Evolutionary conservation across 2,797 vertebrate species (phyloP), one percentile per base, ranked within the genome.

Genomic region (Chelon labrosus): DNA sequence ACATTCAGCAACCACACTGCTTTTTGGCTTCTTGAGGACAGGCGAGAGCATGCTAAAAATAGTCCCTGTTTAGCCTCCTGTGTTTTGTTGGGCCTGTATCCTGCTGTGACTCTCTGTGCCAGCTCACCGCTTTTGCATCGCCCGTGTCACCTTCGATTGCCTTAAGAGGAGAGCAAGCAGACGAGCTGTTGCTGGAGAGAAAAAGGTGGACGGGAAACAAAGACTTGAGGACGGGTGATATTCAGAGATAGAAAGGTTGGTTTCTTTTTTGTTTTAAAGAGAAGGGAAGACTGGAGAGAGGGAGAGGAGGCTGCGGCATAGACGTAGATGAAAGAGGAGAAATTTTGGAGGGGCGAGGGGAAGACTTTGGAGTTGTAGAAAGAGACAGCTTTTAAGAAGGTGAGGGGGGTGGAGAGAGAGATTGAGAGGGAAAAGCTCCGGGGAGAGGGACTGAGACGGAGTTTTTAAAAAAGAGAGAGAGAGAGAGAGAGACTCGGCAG

Each of bases 341-440:
- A 64, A 71, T 78, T 35, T 75, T 61, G 49, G 68, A 79, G 37
- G 75, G 66, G 71, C 65, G 56, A 55, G 41, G 59, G 65, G 65
- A 74, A 51, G 67, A 80, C 78, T 78, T 74, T 62, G 72, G 65
- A 72, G 79, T 70, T 84, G 80, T 75, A 66, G 61, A 78, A 79
- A 70, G 77, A 84, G 82, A 77, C 74, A 69, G 83, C 87, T 87
- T 85, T 86, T 84, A 82, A 70, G 76, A 87, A 75, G 85, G 78
- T 83, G 85, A 70, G 69, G 60, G 65, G 75, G 62, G 22, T 70
- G 70, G 75, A 66, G 55, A 57, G 65, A 78, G 70, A 75, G 79
- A 73, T 49, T 66, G 71, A 70, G 74, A 64, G 39, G 65, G 55
- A 74, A 70, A 72, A 54, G 58, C 85, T 88, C 76, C 67, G 10